Percentiles rank a stretch among this genome's conserved stretches.
Evolutionary conservation across 1,140 invertebrate species (phyloP).

Genomic region (Magallana gigas): DNA sequence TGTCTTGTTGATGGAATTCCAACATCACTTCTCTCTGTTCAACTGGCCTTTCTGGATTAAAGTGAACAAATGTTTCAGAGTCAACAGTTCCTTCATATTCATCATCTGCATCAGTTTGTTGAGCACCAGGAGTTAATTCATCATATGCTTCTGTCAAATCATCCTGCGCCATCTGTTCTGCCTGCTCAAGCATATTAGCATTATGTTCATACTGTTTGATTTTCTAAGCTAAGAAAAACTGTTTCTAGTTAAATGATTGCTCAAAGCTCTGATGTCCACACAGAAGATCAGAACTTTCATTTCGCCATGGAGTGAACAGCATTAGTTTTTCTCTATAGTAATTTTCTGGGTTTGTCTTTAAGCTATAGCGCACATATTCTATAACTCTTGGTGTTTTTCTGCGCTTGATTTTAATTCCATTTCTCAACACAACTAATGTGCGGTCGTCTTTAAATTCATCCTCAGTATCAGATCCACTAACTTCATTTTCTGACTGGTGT

Average conservation of each 20-base stretch:
- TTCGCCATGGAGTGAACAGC: no score
- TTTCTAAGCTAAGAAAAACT: background rate
- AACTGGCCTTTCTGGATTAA: constrained; percentile 39
- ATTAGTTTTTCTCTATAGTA: no score
- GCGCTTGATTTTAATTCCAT: constrained; percentile 47
- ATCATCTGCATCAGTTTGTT: constrained; percentile 30
- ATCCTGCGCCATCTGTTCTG: background rate
- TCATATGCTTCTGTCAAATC: background rate
- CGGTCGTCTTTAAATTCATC: constrained; percentile 10
- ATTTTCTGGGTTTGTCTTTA: background rate
- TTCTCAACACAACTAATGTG: constrained; percentile 40
- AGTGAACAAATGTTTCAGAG: constrained; percentile 10
- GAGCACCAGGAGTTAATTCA: constrained; percentile 21
- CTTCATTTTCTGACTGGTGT: background rate
- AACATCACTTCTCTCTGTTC: constrained; percentile 42
- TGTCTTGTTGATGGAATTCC: constrained; percentile 32
- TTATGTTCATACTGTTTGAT: constrained; percentile 29
- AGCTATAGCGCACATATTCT: background rate
- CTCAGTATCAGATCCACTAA: background rate
- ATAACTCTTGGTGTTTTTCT: background rate
- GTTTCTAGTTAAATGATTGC: background rate
- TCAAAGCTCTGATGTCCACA: no score
- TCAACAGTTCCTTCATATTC: constrained; percentile 13
- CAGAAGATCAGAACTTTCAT: no score
- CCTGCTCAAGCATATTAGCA: constrained; percentile 22